A percentile compares a stretch with the other conserved stretches of the same genome.
Conservation (phyloP, 2,888 invertebrate species). For the Autographa gamma region DNA sequence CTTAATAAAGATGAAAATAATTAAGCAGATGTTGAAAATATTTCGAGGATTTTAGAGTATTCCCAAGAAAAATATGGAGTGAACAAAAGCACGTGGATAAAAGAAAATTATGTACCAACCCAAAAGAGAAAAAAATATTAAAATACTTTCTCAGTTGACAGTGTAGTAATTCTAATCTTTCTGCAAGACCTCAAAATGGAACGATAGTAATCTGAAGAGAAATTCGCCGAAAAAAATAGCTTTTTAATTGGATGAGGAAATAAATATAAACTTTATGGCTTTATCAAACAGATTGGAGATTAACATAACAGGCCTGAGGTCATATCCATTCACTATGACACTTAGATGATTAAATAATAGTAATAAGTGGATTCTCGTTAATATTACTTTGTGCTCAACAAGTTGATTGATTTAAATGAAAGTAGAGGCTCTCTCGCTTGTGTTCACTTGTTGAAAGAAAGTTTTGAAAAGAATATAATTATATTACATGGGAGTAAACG, state of each 20-base stretch:
- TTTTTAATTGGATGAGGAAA: neutral
- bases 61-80: neutral
- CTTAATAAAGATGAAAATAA: neutral
- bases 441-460: constrained; percentile 16
- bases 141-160: too few species aligned
- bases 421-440: constrained; percentile 22
- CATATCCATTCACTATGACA: constrained; percentile 2
- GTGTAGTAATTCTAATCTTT: too few species aligned
- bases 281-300: neutral
- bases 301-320: neutral
- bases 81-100: neutral
- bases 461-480: neutral
- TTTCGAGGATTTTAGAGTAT: neutral
- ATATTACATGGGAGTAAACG: neutral
- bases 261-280: constrained; percentile 1
- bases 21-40: neutral
- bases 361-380: constrained; percentile 10
- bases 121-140: too few species aligned
- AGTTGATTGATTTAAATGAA: constrained; percentile 26
- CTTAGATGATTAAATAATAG: constrained; percentile 11
- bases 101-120: neutral
- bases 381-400: neutral
- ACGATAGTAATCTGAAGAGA: neutral
- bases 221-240: neutral
- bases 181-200: too few species aligned